These are phyloP conservation scores for Torymus texanus DNA, from an alignment of 2,888 invertebrate species.

Conservation along the genomic window DNA sequence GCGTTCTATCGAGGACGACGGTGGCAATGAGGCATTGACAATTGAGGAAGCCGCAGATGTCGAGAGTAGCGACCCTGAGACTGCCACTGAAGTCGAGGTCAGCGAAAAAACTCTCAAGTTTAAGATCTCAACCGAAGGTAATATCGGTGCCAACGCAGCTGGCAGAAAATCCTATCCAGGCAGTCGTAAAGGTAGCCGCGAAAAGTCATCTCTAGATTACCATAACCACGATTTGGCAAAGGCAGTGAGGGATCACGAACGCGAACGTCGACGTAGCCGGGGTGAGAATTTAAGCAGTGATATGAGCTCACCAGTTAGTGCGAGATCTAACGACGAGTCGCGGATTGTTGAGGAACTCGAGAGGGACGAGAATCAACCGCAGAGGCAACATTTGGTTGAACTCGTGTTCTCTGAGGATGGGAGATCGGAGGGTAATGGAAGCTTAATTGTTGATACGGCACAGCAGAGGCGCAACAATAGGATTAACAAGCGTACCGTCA, in stretches of 20 bases:
- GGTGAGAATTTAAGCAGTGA: conserved; percentile 69
- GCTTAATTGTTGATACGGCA: conserved; percentile 58
- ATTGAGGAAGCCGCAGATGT: conserved; percentile 77
- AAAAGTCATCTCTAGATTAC: conserved; percentile 76
- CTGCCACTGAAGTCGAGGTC: conserved; percentile 84
- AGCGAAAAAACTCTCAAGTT: conserved; percentile 86
- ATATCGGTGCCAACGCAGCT: conserved; percentile 70
- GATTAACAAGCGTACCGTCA: conserved; percentile 59
- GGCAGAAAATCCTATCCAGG: conserved; percentile 82
- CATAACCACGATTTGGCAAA: conserved; percentile 75
- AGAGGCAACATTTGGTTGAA: conserved; percentile 22
- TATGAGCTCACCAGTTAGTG: conserved; percentile 70
- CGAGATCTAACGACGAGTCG: conserved; percentile 68
- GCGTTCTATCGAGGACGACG: conserved; percentile 71
- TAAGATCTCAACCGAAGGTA: conserved; percentile 84
- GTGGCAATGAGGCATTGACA: conserved; percentile 67
- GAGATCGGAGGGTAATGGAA: conserved; percentile 64
- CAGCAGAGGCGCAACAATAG: conserved; percentile 59
- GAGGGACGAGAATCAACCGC: conserved; percentile 60
- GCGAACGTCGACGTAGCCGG: conserved; percentile 69
- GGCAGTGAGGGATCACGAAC: conserved; percentile 76
- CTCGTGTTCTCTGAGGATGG: conserved; percentile 45
- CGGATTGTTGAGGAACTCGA: conserved; percentile 69
- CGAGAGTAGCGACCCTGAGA: conserved; percentile 79
- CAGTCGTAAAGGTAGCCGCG: conserved; percentile 82